Base-by-base conservation (phyloP, 1,140 invertebrate species). In the Diploscapter pachys region DNA sequence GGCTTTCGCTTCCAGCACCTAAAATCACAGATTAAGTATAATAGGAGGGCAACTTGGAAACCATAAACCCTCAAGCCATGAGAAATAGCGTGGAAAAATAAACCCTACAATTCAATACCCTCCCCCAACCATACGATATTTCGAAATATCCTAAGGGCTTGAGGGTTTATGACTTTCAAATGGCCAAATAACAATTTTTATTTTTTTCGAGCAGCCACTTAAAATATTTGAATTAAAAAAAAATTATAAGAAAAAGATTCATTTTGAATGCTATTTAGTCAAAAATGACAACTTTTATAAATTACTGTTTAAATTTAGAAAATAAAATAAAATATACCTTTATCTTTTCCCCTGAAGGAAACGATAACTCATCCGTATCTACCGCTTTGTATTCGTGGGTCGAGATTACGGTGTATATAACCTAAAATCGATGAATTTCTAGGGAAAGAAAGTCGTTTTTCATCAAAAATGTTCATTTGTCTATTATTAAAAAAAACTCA, bases 321-420 rank as follows among this genome's bases (percentile, higher is more conserved):
- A 31, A 31, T 31, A 31, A 31, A 31, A 31, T 51, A 2, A n/a
- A n/a, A 48, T 51, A 8, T 68, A 54, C 73, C 13, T 76, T 76
- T 84, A 98, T 96, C 69, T 92, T 90, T 87, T 98, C 95, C 48
- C 94, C 94, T 64, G 94, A 92, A 80, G 97, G 95, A 86, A 98
- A 98, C 57, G 91, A 91, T 73, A 98, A 88, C 87, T 98, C 95
- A 88, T 98, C 95, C 68, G 90, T 91, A 88, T 98, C 95, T 88
- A 97, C 95, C 80, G 92, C 91, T 80, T 89, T 92, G 87, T 98
- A 98, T 85, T 93, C 93, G 87, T 98, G 97, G 63, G 94, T 96
- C 50, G 95, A 93, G 86, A 93, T 92, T 80, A 97, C 95, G 89
- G 93, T 62, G 48, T 73, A 79, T 3, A 81, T 55, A 5, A 78